These are phyloP conservation scores for Pseudopodoces humilis DNA, from an alignment of 2,113 vertebrate genomes.

Conservation along the genomic window DNA sequence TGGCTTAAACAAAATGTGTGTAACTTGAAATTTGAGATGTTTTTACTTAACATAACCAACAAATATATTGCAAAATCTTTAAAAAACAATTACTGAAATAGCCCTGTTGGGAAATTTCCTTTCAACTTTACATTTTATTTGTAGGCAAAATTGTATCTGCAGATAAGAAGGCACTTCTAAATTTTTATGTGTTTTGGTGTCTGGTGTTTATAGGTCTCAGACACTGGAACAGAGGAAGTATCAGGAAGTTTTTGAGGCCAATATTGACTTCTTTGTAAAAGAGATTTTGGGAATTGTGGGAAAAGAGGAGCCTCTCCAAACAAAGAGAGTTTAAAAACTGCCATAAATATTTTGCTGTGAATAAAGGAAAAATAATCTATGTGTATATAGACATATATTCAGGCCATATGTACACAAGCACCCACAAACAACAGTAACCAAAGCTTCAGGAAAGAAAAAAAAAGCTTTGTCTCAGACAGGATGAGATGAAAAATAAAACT, in stretches of 20 bases:
- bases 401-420: rapidly evolving
- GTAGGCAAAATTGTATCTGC: not conserved
- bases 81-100: not conserved
- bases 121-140: not conserved
- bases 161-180: not conserved
- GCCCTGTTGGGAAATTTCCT: not conserved
- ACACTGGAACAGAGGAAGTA: not conserved
- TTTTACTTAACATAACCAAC: not conserved
- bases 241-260: not conserved
- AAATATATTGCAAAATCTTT: not conserved
- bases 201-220: not conserved
- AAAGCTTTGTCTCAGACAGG: not conserved
- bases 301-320: not conserved
- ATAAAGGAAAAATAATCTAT: not conserved
- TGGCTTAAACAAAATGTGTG: not conserved
- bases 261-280: not conserved
- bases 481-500: not conserved
- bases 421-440: not conserved
- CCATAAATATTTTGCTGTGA: not conserved
- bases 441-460: not conserved
- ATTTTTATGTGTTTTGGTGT: not conserved
- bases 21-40: not conserved
- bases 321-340: not conserved
- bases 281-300: not conserved
- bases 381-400: not conserved